Conservation (phyloP, 1,140 invertebrate species). For the Zaprionus capensis region DNA sequence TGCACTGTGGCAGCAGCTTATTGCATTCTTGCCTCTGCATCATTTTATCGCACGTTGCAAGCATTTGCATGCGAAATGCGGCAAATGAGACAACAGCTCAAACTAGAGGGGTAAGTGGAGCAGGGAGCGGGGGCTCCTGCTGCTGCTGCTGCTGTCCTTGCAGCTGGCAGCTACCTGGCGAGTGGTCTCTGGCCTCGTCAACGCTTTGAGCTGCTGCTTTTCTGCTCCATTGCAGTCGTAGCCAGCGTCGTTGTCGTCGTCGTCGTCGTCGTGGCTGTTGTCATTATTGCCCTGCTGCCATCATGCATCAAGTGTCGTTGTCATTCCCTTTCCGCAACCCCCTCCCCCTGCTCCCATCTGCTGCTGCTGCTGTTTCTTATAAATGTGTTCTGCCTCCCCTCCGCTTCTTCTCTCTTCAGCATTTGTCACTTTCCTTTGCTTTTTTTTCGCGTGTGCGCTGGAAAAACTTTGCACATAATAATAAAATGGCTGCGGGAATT, state of each 20-base stretch:
- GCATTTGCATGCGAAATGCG: slow-evolving; percentile 79
- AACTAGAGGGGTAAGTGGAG: not conserved
- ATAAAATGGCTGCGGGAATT: slow-evolving; percentile 78
- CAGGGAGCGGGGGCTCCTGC: not conserved
- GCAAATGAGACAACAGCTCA: slow-evolving; percentile 56
- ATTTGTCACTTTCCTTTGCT: slow-evolving; percentile 72
- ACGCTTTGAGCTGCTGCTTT: slow-evolving; percentile 36
- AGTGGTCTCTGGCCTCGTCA: slow-evolving; percentile 36
- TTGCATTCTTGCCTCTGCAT: slow-evolving; percentile 17
- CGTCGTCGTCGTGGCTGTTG: slow-evolving; percentile 46
- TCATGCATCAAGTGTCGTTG: slow-evolving; percentile 79
- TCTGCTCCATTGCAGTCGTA: slow-evolving; percentile 68
- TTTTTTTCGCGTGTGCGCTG: slow-evolving; percentile 52
- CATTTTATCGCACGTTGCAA: slow-evolving; percentile 75
- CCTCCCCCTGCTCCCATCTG: not conserved
- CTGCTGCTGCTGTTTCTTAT: slow-evolving; percentile 11
- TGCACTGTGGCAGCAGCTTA: slow-evolving; percentile 13
- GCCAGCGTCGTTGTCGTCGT: not conserved
- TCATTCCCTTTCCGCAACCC: slow-evolving; percentile 39
- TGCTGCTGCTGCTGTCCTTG: not conserved
- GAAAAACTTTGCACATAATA: slow-evolving; percentile 79
- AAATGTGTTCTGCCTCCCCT: slow-evolving; percentile 12
- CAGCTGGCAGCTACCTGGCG: slow-evolving; percentile 4
- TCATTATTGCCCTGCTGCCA: slow-evolving; percentile 80
- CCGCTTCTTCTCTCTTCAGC: slow-evolving; percentile 33